A percentile compares a stretch with the other conserved stretches of the same genome.
Conservation (phyloP, 2,888 invertebrate genomes). For the Ormyrus labotus region DNA sequence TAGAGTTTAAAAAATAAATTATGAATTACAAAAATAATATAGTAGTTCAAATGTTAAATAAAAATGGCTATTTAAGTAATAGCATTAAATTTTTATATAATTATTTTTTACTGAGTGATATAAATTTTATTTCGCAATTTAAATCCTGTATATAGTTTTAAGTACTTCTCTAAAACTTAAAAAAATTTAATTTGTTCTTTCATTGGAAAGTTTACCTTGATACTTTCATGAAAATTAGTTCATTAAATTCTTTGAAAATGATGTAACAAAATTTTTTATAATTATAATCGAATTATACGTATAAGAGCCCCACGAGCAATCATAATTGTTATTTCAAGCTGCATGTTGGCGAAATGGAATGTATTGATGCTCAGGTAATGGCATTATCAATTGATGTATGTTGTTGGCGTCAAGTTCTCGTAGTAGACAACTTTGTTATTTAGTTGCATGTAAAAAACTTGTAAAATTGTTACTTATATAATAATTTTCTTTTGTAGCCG, state of each 20-base stretch:
- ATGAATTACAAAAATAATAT: not conserved
- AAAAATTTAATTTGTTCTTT: conserved; percentile 43
- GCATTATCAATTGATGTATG: conserved; percentile 51
- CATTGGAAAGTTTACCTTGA: conserved; percentile 49
- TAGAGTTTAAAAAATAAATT: too few relatives aligned
- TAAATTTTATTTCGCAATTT: not conserved
- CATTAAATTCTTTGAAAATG: conserved; percentile 21
- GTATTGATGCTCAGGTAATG: conserved; percentile 84
- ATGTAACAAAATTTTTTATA: conserved; percentile 34
- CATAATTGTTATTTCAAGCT: conserved; percentile 77
- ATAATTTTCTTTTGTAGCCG: conserved; percentile 77
- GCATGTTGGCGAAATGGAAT: conserved; percentile 78
- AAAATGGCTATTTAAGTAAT: not conserved
- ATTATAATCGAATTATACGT: conserved; percentile 36
- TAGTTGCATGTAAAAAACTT: conserved; percentile 42
- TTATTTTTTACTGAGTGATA: not conserved
- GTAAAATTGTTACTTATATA: conserved; percentile 15
- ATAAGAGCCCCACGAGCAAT: conserved; percentile 56
- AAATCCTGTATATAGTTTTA: too few relatives aligned
- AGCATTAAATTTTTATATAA: not conserved
- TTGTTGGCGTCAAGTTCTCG: conserved; percentile 48
- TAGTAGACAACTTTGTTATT: conserved; percentile 54
- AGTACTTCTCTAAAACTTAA: conserved; percentile 5
- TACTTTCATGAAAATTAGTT: conserved; percentile 26
- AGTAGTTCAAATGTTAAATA: not conserved